These are phyloP conservation scores for Oryzias celebensis DNA, from an alignment of 2,113 vertebrate species.

Conservation along the genomic window DNA sequence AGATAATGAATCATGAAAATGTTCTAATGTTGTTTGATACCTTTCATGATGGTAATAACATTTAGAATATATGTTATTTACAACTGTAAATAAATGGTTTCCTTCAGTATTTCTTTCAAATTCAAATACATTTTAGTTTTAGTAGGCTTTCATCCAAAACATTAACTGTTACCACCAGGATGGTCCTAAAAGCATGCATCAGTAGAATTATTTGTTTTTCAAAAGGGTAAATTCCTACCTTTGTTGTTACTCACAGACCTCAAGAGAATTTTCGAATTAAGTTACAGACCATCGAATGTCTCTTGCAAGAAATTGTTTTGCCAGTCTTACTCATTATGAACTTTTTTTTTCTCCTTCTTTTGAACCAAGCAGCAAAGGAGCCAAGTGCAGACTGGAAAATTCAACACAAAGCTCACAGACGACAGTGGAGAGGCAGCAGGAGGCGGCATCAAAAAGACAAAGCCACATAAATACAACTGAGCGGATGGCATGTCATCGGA, in stretches of 20 bases:
- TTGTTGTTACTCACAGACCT: slow-evolving; percentile 10
- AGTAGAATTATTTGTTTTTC: not conserved
- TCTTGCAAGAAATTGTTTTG: slow-evolving; percentile 18
- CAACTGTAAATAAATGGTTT: no score
- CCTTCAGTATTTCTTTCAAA: no score
- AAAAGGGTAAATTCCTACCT: not conserved
- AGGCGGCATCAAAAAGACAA: slow-evolving; percentile 66
- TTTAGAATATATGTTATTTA: no score
- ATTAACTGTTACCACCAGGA: not conserved
- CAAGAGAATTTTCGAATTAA: slow-evolving; percentile 6
- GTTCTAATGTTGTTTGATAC: no score
- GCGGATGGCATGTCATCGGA: slow-evolving; percentile 52
- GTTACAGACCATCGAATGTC: slow-evolving; percentile 17
- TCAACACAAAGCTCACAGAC: slow-evolving; percentile 57
- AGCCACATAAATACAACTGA: slow-evolving; percentile 70
- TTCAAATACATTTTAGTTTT: no score
- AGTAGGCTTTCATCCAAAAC: no score
- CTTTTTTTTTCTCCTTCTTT: slow-evolving; percentile 50
- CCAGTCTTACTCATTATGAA: slow-evolving; percentile 43
- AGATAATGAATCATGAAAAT: no score
- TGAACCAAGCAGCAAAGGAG: slow-evolving; percentile 63
- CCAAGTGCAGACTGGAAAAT: slow-evolving; percentile 59
- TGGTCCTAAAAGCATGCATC: not conserved
- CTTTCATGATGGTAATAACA: no score
- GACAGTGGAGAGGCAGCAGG: slow-evolving; percentile 62